Conservation (phyloP, 1,140 invertebrate species). For the Antheraea mylitta region DNA sequence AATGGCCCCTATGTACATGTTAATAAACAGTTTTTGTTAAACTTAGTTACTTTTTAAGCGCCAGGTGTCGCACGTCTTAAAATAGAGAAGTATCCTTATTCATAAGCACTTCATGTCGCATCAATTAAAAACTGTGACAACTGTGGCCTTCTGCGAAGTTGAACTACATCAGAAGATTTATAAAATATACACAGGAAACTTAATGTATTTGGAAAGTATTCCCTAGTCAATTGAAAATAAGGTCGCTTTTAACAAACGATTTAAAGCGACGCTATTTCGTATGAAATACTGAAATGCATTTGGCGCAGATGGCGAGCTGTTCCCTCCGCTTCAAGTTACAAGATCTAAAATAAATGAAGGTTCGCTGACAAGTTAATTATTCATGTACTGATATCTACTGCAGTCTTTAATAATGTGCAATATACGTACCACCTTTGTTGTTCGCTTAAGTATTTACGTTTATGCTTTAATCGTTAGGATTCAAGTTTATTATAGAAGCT, state of each 20-base stretch:
- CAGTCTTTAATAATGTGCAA: neutral
- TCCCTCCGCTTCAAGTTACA: conserved; percentile 24
- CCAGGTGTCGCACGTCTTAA: neutral
- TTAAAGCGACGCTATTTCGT: neutral
- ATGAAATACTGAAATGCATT: conserved; percentile 29
- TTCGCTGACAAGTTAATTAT: conserved; percentile 49
- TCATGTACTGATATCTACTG: conserved; percentile 28
- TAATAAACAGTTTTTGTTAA: neutral
- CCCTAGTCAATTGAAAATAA: neutral
- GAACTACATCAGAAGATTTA: neutral
- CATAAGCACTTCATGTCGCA: conserved; percentile 21
- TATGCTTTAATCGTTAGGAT: too few species aligned
- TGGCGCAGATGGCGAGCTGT: conserved; percentile 39
- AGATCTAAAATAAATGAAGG: conserved; percentile 34
- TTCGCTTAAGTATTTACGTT: too few species aligned
- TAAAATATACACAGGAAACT: neutral
- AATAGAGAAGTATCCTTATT: neutral
- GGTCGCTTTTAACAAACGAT: neutral
- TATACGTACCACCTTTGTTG: neutral
- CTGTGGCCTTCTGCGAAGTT: conserved; percentile 14
- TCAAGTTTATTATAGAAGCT: too few species aligned
- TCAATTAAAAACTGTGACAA: neutral
- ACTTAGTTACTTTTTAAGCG: neutral
- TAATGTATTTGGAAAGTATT: neutral
- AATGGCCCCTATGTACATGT: too few species aligned